phyloP scores from a whole-genome alignment of 2,113 vertebrate genomes.

The Solenodon paradoxus region DNA sequence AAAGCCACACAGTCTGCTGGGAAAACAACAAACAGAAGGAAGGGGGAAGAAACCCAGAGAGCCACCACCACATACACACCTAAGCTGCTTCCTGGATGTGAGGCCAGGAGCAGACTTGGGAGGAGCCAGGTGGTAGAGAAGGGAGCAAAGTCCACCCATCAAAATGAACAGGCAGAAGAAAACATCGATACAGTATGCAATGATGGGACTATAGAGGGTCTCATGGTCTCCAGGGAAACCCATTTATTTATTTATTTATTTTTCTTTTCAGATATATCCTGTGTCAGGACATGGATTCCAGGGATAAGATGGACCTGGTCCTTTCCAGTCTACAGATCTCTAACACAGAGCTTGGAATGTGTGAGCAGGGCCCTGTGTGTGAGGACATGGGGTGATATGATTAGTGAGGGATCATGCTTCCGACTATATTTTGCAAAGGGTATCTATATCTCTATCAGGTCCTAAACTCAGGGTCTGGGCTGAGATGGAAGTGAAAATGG shows the following conservation, averaged over 20 bases:
- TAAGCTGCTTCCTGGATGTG: too few relatives aligned
- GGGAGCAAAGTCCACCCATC: slow-evolving; percentile 58
- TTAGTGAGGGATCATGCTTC: not conserved
- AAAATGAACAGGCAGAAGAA: slow-evolving; percentile 55
- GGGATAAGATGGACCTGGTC: not conserved
- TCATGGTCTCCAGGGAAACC: slow-evolving; percentile 3
- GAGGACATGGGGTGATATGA: not conserved
- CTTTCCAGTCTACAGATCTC: not conserved
- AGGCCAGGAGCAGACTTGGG: not conserved
- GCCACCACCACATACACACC: too few relatives aligned
- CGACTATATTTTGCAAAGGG: too few relatives aligned
- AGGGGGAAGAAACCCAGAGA: too few relatives aligned
- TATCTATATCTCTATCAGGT: too few relatives aligned
- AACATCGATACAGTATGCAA: slow-evolving; percentile 72
- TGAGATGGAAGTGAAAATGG: not conserved
- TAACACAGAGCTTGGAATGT: too few relatives aligned
- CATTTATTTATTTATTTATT: not conserved
- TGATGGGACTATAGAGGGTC: slow-evolving; percentile 57
- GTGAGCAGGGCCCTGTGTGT: too few relatives aligned
- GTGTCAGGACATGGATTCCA: slow-evolving; percentile 31
- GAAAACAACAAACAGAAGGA: too few relatives aligned
- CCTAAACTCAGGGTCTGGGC: not conserved
- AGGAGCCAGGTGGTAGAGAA: not conserved
- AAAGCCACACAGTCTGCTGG: too few relatives aligned
- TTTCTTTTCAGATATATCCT: slow-evolving; percentile 25